A percentile compares a stretch with the other conserved stretches of the same genome.
Conservation (phyloP, 1,140 invertebrate species). For the Orchesella cincta region DNA sequence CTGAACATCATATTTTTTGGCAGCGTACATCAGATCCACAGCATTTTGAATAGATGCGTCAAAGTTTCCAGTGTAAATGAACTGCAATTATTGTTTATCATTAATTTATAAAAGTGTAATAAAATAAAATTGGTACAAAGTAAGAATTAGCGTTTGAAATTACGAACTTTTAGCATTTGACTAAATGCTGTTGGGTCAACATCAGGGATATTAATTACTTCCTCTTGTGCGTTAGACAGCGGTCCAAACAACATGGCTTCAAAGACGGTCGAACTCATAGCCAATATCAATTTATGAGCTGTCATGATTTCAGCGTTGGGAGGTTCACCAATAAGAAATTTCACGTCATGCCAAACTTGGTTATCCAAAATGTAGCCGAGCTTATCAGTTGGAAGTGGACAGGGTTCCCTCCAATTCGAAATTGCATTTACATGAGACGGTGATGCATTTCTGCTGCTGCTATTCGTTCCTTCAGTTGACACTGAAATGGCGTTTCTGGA, state of each 20-base stretch:
- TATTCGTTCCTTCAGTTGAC: background rate
- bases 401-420: conserved; percentile 9
- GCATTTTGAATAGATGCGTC: conserved; percentile 26
- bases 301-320: conserved; percentile 9
- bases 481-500: background rate
- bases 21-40: conserved; percentile 34
- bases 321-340: conserved; percentile 28
- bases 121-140: background rate
- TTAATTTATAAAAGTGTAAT: background rate
- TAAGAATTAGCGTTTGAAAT: background rate
- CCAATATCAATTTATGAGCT: conserved; percentile 36
- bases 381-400: background rate
- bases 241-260: conserved; percentile 37
- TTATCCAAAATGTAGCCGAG: conserved; percentile 11
- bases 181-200: conserved; percentile 26
- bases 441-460: background rate
- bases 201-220: conserved; percentile 31
- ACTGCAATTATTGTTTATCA: conserved; percentile 31
- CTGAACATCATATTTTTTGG: conserved; percentile 32
- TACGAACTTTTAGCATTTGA: conserved; percentile 29
- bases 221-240: conserved; percentile 21
- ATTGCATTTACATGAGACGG: background rate
- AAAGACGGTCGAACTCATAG: conserved; percentile 33
- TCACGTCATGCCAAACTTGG: conserved; percentile 29
- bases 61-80: conserved; percentile 36